phyloP scores from a whole-genome alignment of 2,888 invertebrate species.

The Smittia aterrima region DNA sequence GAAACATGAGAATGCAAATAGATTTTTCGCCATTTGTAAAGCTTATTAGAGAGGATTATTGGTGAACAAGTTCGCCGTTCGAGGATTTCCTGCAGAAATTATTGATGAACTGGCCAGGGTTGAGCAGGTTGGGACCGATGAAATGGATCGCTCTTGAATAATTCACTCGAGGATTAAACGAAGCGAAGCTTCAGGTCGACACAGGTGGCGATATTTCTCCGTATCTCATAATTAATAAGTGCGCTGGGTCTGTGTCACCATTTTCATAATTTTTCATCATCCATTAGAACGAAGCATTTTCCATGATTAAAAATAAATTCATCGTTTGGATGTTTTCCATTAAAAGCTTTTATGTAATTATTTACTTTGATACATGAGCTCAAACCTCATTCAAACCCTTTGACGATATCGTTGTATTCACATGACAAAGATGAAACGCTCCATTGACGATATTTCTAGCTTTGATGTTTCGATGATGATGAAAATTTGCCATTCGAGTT shows the following conservation, averaged over 20 bases:
- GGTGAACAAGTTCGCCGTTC: too few species aligned
- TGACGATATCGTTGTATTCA: not conserved
- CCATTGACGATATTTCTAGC: not conserved
- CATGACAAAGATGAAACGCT: constrained; percentile 12
- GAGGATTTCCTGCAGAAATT: too few species aligned
- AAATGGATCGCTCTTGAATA: not conserved
- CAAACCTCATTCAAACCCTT: constrained; percentile 6
- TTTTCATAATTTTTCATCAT: not conserved
- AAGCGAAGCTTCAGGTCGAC: too few species aligned
- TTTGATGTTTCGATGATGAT: constrained; percentile 18
- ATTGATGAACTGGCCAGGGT: not conserved
- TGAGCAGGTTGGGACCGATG: not conserved
- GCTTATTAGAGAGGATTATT: too few species aligned
- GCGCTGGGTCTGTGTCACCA: not conserved
- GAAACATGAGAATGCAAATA: too few species aligned
- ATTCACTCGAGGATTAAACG: too few species aligned
- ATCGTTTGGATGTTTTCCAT: not conserved
- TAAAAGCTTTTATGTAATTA: constrained; percentile 25
- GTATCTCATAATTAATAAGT: constrained; percentile 14
- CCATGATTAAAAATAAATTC: constrained; percentile 12
- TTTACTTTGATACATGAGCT: constrained; percentile 21
- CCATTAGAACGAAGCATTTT: constrained; percentile 5
- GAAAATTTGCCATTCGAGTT: not conserved
- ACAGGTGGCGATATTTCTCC: not conserved
- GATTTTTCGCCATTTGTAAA: too few species aligned